Evolutionary conservation across 2,888 invertebrate genomes (phyloP).

Genomic region (Allolobophora icterica): DNA sequence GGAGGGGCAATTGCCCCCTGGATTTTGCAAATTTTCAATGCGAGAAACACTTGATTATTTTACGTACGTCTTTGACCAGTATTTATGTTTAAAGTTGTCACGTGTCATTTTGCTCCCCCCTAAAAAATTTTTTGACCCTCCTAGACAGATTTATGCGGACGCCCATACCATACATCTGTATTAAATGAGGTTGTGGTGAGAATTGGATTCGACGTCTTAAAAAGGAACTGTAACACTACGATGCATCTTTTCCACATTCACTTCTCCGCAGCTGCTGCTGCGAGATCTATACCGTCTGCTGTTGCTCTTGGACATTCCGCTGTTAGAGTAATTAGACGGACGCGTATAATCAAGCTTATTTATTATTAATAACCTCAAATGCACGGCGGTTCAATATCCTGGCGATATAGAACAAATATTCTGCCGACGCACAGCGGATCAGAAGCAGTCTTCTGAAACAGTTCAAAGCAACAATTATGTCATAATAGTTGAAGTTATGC

Average conservation of each 20-base stretch:
- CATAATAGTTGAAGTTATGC: neutral
- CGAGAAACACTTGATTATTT: too few species aligned
- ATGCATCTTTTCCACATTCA: neutral
- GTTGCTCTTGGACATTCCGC: neutral
- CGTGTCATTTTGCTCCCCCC: too few species aligned
- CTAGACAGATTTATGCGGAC: too few species aligned
- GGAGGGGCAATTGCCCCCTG: too few species aligned
- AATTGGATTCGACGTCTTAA: neutral
- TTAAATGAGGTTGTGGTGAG: neutral
- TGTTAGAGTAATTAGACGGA: neutral
- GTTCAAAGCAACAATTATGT: neutral
- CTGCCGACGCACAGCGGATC: neutral
- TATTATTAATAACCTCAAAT: neutral
- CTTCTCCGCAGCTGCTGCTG: neutral
- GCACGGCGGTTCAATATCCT: neutral
- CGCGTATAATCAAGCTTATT: constrained; percentile 9
- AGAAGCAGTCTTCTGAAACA: neutral
- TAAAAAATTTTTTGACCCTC: too few species aligned
- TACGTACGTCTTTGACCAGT: too few species aligned
- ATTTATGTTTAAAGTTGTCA: too few species aligned
- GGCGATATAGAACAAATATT: neutral
- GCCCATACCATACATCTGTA: too few species aligned
- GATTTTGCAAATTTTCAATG: too few species aligned
- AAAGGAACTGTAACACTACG: neutral
- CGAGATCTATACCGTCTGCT: neutral